Evolutionary conservation across 2,797 vertebrate genomes (phyloP).

Genomic region (Malacoctenus gilli): DNA sequence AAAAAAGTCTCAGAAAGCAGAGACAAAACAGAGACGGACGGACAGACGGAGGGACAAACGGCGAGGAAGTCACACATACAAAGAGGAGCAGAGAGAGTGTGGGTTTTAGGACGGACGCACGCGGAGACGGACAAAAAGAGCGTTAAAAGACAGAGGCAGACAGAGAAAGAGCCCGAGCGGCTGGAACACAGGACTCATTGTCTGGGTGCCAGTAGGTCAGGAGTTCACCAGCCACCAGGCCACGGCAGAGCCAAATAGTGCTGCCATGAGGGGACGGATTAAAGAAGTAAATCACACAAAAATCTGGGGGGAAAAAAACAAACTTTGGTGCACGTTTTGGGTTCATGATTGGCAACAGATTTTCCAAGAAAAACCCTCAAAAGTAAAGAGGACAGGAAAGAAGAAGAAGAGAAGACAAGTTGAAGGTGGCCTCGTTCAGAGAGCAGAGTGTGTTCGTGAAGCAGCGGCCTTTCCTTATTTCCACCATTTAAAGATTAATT

Average conservation of each 20-base stretch:
- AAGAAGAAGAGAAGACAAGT: conserved; percentile 1
- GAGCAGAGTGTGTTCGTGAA: too few species aligned
- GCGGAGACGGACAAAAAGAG: conserved; percentile 37
- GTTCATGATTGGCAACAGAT: not conserved
- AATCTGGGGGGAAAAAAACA: too few species aligned
- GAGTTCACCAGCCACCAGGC: conserved; percentile 57
- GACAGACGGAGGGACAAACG: conserved; percentile 20
- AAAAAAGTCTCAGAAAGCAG: conserved; percentile 34
- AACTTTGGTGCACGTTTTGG: conserved; percentile 7
- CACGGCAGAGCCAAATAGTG: conserved; percentile 24
- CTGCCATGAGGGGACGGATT: not conserved
- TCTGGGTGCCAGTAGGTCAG: conserved; percentile 61
- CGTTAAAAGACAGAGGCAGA: conserved; percentile 35
- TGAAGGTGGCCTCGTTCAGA: too few species aligned
- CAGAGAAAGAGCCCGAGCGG: conserved; percentile 11
- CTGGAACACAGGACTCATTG: conserved; percentile 64
- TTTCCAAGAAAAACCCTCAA: too few species aligned
- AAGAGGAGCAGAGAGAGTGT: conserved; percentile 31
- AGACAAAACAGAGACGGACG: conserved; percentile 17
- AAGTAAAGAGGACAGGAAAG: not conserved
- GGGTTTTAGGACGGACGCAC: conserved; percentile 30
- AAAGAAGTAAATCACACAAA: not conserved
- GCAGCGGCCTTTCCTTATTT: too few species aligned
- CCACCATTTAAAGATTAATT: too few species aligned
- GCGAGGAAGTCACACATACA: conserved; percentile 9